Conservation (phyloP, 2,888 invertebrate genomes). For the Podabrus alpinus region DNA sequence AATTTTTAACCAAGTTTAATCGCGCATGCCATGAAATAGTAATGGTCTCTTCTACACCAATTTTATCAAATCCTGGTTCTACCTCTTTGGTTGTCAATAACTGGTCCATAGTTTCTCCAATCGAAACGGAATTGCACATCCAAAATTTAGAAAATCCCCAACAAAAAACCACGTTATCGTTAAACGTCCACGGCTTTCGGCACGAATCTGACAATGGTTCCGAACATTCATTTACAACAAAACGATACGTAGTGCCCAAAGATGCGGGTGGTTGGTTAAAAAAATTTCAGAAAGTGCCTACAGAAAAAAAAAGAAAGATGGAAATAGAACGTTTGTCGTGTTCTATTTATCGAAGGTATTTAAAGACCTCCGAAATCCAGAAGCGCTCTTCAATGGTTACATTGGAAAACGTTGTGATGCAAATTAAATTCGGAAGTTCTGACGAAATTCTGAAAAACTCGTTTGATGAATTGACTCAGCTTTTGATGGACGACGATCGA, state of each 20-base stretch:
- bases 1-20: conserved; percentile 94
- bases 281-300: conserved; percentile 76
- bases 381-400: conserved; percentile 93
- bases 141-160: conserved; percentile 96
- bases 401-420: conserved; percentile 80
- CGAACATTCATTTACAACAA: conserved; percentile 95
- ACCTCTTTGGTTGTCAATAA: conserved; percentile 89
- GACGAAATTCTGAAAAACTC: conserved; percentile 75
- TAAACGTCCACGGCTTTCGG: conserved; percentile 94
- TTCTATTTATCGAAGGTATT: conserved; percentile 82
- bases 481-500: conserved; percentile 85
- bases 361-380: conserved; percentile 88
- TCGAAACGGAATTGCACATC: conserved; percentile 89
- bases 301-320: conserved; percentile 80
- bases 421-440: conserved; percentile 69
- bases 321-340: conserved; percentile 80
- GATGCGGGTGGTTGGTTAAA: conserved; percentile 84
- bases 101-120: conserved; percentile 86
- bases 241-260: conserved; percentile 74
- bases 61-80: conserved; percentile 78
- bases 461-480: conserved; percentile 76
- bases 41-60: conserved; percentile 79
- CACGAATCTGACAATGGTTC: conserved; percentile 97
- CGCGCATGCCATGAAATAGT: too few species aligned
- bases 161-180: conserved; percentile 85